A percentile compares a stretch with the other conserved stretches of the same genome.
Conservation (phyloP, 2,888 invertebrate genomes). For the Epicampocera succincta region DNA sequence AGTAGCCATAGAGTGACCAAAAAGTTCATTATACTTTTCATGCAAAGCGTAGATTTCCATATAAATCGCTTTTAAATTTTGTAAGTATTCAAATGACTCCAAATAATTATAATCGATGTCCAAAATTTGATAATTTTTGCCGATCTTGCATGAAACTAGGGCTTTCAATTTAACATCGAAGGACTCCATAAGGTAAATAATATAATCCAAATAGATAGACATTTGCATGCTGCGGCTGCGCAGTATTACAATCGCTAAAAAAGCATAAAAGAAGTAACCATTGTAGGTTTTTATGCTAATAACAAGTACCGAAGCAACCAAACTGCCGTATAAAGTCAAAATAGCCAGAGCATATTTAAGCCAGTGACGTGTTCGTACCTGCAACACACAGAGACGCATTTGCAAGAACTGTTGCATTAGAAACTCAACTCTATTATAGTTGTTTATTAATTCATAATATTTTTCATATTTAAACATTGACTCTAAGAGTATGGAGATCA, state of each 20-base stretch:
- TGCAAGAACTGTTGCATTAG: conserved; percentile 56
- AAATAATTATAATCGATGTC: conserved; percentile 71
- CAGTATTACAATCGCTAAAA: conserved; percentile 56
- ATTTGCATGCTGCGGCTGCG: conserved; percentile 65
- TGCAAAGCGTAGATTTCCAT: conserved; percentile 73
- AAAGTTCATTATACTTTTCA: conserved; percentile 71
- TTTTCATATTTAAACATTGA: conserved; percentile 69
- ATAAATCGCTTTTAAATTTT: conserved; percentile 73
- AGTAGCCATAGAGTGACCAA: conserved; percentile 74
- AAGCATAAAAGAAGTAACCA: conserved; percentile 66
- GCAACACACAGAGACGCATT: conserved; percentile 43
- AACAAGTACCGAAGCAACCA: conserved; percentile 29
- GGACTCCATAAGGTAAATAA: conserved; percentile 70
- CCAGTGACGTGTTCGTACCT: conserved; percentile 52
- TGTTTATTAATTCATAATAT: conserved; percentile 71
- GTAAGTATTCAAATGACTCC: conserved; percentile 73
- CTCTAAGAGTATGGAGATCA: conserved; percentile 72
- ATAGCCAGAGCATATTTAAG: conserved; percentile 50
- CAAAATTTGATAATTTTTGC: conserved; percentile 56
- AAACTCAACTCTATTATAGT: conserved; percentile 65
- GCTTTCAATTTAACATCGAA: conserved; percentile 71
- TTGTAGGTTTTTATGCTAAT: conserved; percentile 48
- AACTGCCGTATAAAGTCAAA: conserved; percentile 44
- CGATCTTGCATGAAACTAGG: conserved; percentile 69
- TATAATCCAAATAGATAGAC: conserved; percentile 63